Evolutionary conservation across 2,888 invertebrate genomes (phyloP).

Genomic region (Xestia sexstrigata): DNA sequence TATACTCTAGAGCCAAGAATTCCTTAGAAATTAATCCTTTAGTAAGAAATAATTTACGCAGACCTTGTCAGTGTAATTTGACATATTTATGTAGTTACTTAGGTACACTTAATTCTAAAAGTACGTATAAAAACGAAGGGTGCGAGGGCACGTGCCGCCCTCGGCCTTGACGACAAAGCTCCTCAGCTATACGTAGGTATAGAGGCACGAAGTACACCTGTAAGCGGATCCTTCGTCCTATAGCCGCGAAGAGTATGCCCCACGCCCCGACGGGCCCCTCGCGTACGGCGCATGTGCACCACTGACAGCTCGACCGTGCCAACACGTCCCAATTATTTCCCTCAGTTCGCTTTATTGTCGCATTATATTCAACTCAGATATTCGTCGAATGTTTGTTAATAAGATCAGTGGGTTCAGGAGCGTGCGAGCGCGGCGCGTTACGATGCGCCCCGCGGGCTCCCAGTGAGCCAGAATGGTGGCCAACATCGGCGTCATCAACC

Average conservation of each 20-base stretch:
- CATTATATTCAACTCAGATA: slow-evolving; percentile 62
- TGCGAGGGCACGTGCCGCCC: slow-evolving; percentile 78
- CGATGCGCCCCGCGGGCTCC: slow-evolving; percentile 71
- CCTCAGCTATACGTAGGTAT: slow-evolving; percentile 62
- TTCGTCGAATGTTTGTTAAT: slow-evolving; percentile 36
- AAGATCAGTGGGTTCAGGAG: slow-evolving; percentile 27
- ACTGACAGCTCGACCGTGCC: slow-evolving; percentile 83
- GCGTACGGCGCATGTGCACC: slow-evolving; percentile 81
- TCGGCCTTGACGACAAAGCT: slow-evolving; percentile 83
- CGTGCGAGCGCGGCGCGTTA: slow-evolving; percentile 60
- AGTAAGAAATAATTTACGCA: slow-evolving; percentile 22
- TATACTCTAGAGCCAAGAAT: neutral
- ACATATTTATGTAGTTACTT: slow-evolving; percentile 27
- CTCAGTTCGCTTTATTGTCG: slow-evolving; percentile 74
- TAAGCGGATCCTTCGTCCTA: slow-evolving; percentile 82
- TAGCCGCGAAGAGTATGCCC: slow-evolving; percentile 78
- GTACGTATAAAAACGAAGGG: slow-evolving; percentile 62
- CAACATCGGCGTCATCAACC: slow-evolving; percentile 84
- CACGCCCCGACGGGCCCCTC: slow-evolving; percentile 87
- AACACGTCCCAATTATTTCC: slow-evolving; percentile 83
- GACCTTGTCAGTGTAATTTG: slow-evolving; percentile 20
- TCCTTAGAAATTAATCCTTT: neutral
- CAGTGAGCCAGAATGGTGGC: slow-evolving; percentile 85
- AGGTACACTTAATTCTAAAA: slow-evolving; percentile 11
- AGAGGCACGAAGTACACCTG: slow-evolving; percentile 69